These are phyloP conservation scores for Drosophila pachea DNA, from an alignment of 1,140 invertebrate genomes.

Conservation along the genomic window DNA sequence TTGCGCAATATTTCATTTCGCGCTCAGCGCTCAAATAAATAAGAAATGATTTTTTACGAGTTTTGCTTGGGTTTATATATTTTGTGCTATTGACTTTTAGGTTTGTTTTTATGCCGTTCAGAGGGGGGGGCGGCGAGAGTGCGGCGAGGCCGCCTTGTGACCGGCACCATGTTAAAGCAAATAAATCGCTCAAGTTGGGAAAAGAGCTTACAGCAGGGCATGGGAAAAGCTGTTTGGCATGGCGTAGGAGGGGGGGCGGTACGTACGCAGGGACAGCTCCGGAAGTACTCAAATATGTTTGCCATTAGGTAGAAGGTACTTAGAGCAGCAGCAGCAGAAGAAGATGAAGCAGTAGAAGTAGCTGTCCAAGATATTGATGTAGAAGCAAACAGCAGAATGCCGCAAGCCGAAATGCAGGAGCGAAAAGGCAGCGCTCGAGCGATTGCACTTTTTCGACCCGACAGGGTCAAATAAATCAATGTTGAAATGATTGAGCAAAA, in stretches of 20 bases:
- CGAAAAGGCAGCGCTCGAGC: constrained; percentile 12
- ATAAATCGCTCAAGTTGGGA: constrained; percentile 67
- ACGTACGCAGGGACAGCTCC: not conserved
- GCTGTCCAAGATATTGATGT: constrained; percentile 26
- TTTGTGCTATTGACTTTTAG: constrained; percentile 62
- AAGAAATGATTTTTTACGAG: constrained; percentile 69
- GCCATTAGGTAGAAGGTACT: constrained; percentile 41
- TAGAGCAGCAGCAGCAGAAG: constrained; percentile 19
- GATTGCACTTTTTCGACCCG: constrained; percentile 33
- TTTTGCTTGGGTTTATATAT: constrained; percentile 31
- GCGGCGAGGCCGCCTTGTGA: not conserved
- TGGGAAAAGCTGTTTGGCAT: too few species aligned
- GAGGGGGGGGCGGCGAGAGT: constrained; percentile 8
- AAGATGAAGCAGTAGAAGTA: constrained; percentile 25
- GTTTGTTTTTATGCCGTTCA: constrained; percentile 48
- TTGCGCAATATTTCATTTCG: constrained; percentile 73
- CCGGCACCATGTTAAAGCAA: constrained; percentile 60
- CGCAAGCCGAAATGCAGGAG: constrained; percentile 9
- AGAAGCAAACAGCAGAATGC: not conserved
- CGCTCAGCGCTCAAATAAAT: constrained; percentile 68
- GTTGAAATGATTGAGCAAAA: constrained; percentile 18
- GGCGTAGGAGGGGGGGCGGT: too few species aligned
- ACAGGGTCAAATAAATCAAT: constrained; percentile 27
- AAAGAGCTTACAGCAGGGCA: constrained; percentile 27
- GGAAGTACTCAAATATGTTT: constrained; percentile 47